Evolutionary conservation across 2,888 invertebrate genomes (phyloP).

Genomic region (Colostygia pectinataria): DNA sequence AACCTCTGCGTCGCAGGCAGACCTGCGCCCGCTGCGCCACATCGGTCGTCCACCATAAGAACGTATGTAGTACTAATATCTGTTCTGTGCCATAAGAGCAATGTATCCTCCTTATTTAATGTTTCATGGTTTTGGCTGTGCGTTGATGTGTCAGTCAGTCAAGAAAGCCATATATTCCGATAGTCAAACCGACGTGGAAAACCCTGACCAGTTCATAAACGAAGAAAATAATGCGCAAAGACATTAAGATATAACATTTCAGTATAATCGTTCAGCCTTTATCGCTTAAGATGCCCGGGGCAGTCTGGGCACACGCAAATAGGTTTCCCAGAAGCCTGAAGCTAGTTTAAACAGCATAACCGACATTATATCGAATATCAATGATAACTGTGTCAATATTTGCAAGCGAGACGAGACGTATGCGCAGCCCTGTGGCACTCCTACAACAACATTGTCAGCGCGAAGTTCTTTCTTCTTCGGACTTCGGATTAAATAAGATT

Average conservation of each 20-base stretch:
- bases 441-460: not conserved
- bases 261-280: conserved; percentile 8
- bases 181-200: no score
- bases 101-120: no score
- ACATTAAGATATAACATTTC: conserved; percentile 2
- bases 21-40: no score
- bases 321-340: conserved; percentile 19
- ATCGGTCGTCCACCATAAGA: no score
- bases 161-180: no score
- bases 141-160: no score
- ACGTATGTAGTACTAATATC: no score
- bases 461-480: no score
- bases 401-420: conserved; percentile 29
- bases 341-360: conserved; percentile 7
- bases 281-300: conserved; percentile 11
- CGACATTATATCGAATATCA: conserved; percentile 30
- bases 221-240: not conserved
- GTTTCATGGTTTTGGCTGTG: no score
- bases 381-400: conserved; percentile 36
- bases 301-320: conserved; percentile 17
- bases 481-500: no score
- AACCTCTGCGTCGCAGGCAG: no score
- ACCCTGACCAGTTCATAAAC: not conserved
- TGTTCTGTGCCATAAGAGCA: no score
- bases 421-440: not conserved